Conservation (phyloP, 2,113 vertebrate species). For the Casuarius casuarius region DNA sequence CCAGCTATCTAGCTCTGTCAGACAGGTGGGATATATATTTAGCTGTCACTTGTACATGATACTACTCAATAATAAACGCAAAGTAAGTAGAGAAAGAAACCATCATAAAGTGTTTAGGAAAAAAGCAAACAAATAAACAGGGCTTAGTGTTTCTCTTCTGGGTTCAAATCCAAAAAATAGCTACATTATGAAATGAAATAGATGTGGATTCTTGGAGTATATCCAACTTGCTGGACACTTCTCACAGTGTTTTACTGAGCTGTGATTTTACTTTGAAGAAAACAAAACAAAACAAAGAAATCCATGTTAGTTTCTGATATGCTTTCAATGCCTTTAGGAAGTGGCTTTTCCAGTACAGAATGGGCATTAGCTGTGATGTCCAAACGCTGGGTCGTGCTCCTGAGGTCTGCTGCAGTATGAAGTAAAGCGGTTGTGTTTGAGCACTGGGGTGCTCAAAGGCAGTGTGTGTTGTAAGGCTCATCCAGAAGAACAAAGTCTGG, state of each 20-base stretch:
- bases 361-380: background rate
- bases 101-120: background rate
- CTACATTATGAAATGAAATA: background rate
- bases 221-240: background rate
- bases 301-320: background rate
- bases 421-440: background rate
- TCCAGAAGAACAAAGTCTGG: background rate
- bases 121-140: background rate
- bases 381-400: background rate
- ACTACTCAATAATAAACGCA: background rate
- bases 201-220: background rate
- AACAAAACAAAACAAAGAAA: too few species aligned
- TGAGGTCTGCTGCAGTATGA: background rate
- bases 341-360: background rate
- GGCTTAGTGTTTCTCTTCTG: background rate
- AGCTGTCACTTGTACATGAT: background rate
- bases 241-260: background rate
- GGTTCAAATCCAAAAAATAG: background rate
- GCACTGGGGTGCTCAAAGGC: fast-evolving
- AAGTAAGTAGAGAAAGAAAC: background rate
- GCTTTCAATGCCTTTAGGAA: background rate
- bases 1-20: background rate
- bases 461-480: fast-evolving
- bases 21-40: background rate
- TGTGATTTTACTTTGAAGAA: background rate